A percentile compares a stretch with the other conserved stretches of the same genome.
phyloP scores from a whole-genome alignment of 2,888 invertebrate species.

The Miltochrista miniata region DNA sequence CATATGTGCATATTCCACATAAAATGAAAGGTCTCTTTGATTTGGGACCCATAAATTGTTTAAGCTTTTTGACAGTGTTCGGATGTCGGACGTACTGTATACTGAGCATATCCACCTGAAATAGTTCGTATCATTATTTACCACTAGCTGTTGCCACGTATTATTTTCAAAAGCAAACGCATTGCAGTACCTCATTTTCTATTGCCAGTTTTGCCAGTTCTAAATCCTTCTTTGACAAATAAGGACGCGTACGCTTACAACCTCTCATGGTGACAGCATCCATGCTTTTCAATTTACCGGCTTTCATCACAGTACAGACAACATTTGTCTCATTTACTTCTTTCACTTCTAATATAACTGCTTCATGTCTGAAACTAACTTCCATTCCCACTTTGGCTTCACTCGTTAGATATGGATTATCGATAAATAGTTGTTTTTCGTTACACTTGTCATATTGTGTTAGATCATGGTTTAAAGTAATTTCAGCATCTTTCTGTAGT shows the following conservation, averaged over 20 bases:
- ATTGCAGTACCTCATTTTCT: constrained; percentile 45
- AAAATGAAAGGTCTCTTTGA: constrained; percentile 43
- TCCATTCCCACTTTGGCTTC: constrained; percentile 45
- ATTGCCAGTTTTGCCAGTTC: constrained; percentile 45
- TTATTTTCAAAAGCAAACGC: too few species aligned
- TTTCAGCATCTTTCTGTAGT: constrained; percentile 29
- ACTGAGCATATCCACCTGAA: constrained; percentile 52
- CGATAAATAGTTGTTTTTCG: constrained; percentile 43
- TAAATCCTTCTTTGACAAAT: constrained; percentile 44
- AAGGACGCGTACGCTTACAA: constrained; percentile 28
- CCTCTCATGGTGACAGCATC: constrained; percentile 40
- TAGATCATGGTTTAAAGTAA: constrained; percentile 41
- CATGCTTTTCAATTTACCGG: constrained; percentile 42
- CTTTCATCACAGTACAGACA: constrained; percentile 42
- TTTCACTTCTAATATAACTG: constrained; percentile 42
- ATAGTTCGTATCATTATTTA: constrained; percentile 2
- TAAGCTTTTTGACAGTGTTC: constrained; percentile 40
- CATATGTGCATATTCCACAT: constrained; percentile 43
- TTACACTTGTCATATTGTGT: constrained; percentile 46
- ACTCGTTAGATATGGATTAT: constrained; percentile 39
- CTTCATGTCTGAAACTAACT: constrained; percentile 42
- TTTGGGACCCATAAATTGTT: constrained; percentile 38
- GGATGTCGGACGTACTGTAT: constrained; percentile 45
- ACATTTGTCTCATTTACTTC: constrained; percentile 33
- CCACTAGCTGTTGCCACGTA: too few species aligned